Evolutionary conservation across 2,888 invertebrate species (phyloP), one percentile per base, ranked within the genome.

Genomic region (Acleris cristana): DNA sequence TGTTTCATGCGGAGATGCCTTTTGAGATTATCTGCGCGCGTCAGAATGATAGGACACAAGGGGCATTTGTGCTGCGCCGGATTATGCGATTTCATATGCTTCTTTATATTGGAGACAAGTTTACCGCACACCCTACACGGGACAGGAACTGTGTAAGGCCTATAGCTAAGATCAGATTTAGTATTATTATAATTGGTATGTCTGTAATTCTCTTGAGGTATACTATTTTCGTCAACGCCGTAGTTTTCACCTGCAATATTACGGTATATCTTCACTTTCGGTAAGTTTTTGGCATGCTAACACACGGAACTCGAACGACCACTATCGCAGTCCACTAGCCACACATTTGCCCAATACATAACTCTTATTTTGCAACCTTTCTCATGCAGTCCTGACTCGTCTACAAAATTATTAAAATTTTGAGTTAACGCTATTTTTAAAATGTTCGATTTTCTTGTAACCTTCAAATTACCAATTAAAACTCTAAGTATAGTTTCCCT

Each of bases 1-100:
- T 95, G 95, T 84, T 95, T 95, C 86, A 94, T 93, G 76, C 94
- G 93, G 72, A 95, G 94, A 83, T 95, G 95, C 68, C 94, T 92
- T 86, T 95, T 95, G 79, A 95, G 93, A 83, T 95, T 95, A 82
- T 95, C 95, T 72, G 94, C 95, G 70, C 95, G 90, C 54, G 95
- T 95, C 77, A 95, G 93, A 64, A 94, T 92, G 72, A 94, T 94
- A 55, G 94, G 93, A 82, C 95, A 95, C 76, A 94, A 84, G 3
- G 95, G 95, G 75, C 95, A 95, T 77, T 93, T 93, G 80, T 94
- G 94, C 76, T 94, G 93, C 76, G 94, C 94, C 18, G 95, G 95
- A 73, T 93, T 93, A 81, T 95, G 95, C 45, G 94, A 94, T 82
- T 95, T 94, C 85, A 95, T 89, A 80, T 95, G 95, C 80, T 95